phyloP scores from a whole-genome alignment of 2,113 vertebrate genomes.

The Grallaria varia region DNA sequence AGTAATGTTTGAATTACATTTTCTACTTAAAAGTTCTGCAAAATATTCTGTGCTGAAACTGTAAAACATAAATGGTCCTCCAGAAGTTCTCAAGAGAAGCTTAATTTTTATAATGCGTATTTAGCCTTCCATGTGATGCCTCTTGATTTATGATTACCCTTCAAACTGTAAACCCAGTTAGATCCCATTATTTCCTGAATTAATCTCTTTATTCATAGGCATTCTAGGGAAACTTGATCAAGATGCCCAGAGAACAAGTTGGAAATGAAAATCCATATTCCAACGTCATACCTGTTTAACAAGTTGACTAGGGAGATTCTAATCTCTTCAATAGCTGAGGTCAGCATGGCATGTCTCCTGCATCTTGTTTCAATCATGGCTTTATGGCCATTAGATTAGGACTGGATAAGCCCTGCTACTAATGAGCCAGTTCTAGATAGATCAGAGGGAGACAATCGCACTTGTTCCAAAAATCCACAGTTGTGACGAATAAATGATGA shows the following conservation, averaged over 20 bases:
- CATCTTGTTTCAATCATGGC: neutral
- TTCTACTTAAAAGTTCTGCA: neutral
- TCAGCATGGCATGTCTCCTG: neutral
- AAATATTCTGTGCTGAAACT: neutral
- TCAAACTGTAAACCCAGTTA: neutral
- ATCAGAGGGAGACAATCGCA: neutral
- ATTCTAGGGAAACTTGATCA: neutral
- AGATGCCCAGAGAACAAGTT: neutral
- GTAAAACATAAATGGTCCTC: neutral
- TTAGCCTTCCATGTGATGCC: neutral
- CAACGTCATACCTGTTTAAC: neutral
- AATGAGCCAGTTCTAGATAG: neutral
- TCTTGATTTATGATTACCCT: neutral
- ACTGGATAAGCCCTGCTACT: neutral
- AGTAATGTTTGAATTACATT: neutral
- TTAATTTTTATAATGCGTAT: neutral
- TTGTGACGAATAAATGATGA: neutral
- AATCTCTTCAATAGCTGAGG: neutral
- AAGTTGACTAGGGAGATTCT: neutral
- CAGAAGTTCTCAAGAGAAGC: neutral
- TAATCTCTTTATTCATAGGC: neutral
- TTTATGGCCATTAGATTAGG: neutral
- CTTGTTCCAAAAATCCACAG: neutral
- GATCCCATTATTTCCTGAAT: neutral
- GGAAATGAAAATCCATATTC: neutral